Percentiles rank a stretch among this genome's conserved stretches.
Evolutionary conservation across 2,113 vertebrate genomes (phyloP).

Genomic region (Syrrhaptes paradoxus): DNA sequence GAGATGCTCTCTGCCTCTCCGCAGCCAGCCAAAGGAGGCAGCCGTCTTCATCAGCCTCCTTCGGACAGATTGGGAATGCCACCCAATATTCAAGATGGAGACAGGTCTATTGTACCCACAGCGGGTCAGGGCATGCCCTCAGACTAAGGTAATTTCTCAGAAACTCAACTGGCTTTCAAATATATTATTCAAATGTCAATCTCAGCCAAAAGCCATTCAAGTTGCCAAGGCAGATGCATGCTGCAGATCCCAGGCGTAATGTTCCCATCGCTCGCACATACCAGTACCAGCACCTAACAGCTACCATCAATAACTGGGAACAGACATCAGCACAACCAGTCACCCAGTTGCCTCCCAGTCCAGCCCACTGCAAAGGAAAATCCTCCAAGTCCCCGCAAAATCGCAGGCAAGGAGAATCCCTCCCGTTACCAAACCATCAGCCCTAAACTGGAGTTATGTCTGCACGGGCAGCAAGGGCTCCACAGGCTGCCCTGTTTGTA

Average conservation of each 20-base stretch:
- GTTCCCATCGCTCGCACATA: fast-evolving
- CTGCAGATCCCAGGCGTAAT: background rate
- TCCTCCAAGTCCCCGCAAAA: background rate
- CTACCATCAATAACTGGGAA: background rate
- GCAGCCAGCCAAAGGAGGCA: background rate
- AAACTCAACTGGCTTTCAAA: background rate
- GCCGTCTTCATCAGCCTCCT: background rate
- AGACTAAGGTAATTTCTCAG: background rate
- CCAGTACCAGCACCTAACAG: background rate
- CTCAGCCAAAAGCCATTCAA: fast-evolving
- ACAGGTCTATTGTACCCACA: background rate
- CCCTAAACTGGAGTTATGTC: background rate
- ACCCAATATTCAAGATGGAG: background rate
- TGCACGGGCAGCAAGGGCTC: background rate
- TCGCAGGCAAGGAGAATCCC: background rate
- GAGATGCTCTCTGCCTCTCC: background rate
- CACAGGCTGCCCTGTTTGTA: background rate
- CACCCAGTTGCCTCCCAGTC: background rate
- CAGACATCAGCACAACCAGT: fast-evolving
- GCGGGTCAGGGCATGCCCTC: background rate
- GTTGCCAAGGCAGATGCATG: fast-evolving
- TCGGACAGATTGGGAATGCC: background rate
- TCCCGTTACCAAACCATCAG: background rate
- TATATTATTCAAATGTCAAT: background rate
- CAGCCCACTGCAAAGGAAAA: background rate